Percentiles rank a stretch among this genome's conserved stretches.
phyloP scores from a whole-genome alignment of 2,113 vertebrate genomes.

The Tympanuchus pallidicinctus region DNA sequence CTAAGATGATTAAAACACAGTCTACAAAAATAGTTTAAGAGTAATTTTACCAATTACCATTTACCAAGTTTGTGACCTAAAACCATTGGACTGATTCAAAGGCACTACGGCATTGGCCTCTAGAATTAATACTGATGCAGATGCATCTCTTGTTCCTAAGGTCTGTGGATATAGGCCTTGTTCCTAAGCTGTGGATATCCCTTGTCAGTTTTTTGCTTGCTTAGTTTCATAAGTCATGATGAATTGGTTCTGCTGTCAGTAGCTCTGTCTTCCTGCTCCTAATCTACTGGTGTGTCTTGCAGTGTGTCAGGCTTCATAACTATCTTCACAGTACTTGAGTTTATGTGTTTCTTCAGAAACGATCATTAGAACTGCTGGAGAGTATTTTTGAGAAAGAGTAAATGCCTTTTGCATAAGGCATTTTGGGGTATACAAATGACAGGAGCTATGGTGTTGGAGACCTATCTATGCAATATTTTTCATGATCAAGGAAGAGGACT shows the following conservation, averaged over 20 bases:
- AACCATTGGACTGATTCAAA: neutral
- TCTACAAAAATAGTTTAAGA: neutral
- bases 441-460: neutral
- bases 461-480: neutral
- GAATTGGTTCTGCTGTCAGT: neutral
- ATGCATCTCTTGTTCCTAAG: neutral
- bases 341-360: neutral
- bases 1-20: conserved; percentile 8
- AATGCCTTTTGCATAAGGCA: neutral
- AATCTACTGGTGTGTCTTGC: neutral
- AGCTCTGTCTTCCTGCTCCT: neutral
- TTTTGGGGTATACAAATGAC: neutral
- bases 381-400: neutral
- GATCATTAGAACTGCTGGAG: neutral
- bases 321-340: neutral
- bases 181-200: neutral
- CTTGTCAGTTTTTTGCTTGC: conserved; percentile 18
- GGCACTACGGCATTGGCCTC: neutral
- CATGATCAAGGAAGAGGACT: neutral
- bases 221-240: neutral
- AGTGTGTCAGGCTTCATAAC: neutral
- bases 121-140: neutral
- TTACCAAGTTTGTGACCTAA: neutral
- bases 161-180: neutral
- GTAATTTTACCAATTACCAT: neutral